Conservation (phyloP, 2,888 invertebrate species). For the Phorcus lineatus region DNA sequence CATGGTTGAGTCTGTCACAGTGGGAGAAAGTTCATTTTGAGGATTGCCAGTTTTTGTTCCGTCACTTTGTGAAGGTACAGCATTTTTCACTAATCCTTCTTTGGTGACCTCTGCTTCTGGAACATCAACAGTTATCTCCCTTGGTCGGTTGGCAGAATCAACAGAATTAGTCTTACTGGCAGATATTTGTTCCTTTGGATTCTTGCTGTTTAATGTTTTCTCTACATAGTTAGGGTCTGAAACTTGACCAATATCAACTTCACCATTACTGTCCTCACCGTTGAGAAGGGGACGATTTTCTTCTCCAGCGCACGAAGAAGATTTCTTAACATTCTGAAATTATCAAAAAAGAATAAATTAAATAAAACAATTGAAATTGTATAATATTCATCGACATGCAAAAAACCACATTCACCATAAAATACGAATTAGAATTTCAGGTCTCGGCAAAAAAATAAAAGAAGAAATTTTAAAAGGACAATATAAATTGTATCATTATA, state of each 20-base stretch:
- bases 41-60: background rate
- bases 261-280: background rate
- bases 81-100: no score
- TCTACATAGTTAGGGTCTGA: background rate
- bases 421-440: no score
- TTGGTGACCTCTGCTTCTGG: background rate
- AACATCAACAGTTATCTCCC: background rate
- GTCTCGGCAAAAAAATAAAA: no score
- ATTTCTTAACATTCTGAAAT: background rate
- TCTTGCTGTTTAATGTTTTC: background rate
- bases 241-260: constrained; percentile 1
- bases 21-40: background rate
- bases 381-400: no score
- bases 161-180: no score
- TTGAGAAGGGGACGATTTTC: constrained; percentile 17
- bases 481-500: no score
- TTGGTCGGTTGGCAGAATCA: background rate
- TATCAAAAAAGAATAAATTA: background rate
- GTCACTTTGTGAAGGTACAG: background rate
- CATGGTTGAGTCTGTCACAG: background rate
- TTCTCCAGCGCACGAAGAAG: background rate
- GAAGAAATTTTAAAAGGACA: no score
- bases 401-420: no score
- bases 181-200: background rate
- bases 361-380: no score